Conservation (phyloP, 2,888 invertebrate genomes). For the Hemistola chrysoprasaria region DNA sequence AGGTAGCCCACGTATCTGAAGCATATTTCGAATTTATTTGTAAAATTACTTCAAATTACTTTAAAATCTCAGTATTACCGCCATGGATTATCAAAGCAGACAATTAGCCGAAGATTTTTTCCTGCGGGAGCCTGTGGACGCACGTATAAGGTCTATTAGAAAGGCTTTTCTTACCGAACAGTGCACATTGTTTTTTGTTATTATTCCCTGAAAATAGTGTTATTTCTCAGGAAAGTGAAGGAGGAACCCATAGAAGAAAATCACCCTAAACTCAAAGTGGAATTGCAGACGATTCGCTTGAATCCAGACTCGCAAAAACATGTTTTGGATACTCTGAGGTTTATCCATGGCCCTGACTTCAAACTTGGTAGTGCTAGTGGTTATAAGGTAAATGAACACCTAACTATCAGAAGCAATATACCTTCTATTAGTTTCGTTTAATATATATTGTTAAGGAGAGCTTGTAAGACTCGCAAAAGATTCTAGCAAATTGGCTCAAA, state of each 20-base stretch:
- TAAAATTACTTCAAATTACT: constrained; percentile 1
- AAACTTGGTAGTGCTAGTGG: constrained; percentile 78
- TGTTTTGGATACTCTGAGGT: constrained; percentile 87
- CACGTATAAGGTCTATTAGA: constrained; percentile 78
- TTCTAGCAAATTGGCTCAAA: no score
- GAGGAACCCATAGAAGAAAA: constrained; percentile 71
- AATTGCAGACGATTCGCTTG: constrained; percentile 87
- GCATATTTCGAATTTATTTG: constrained; percentile 3
- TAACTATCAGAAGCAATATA: no score
- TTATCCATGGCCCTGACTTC: constrained; percentile 88
- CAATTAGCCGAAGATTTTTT: constrained; percentile 85
- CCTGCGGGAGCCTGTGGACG: constrained; percentile 82
- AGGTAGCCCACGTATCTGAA: no score
- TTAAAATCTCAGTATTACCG: constrained; percentile 21
- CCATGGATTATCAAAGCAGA: constrained; percentile 82
- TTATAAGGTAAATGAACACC: constrained; percentile 72
- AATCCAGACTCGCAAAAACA: constrained; percentile 86
- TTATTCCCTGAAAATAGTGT: constrained; percentile 7
- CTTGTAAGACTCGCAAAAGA: no score
- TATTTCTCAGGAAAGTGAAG: constrained; percentile 58
- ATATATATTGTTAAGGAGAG: no score
- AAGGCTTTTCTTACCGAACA: constrained; percentile 5
- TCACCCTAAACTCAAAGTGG: constrained; percentile 84
- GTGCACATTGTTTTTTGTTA: constrained; percentile 30
- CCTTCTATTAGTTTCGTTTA: no score